Conservation (phyloP, 2,888 invertebrate genomes). For the Cheilosia urbana region DNA sequence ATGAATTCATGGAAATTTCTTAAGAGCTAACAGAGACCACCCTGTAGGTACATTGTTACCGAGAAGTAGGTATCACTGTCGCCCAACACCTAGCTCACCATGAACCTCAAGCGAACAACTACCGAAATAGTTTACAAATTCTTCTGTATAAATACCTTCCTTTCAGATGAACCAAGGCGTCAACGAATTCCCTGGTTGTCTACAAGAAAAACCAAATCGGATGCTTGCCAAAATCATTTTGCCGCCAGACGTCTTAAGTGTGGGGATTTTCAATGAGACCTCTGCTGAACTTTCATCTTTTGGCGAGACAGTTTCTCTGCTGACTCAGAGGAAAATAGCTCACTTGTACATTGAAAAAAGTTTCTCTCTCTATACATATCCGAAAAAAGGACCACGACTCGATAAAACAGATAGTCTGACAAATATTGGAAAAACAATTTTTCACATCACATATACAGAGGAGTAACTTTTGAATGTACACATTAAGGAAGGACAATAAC, state of each 20-base stretch:
- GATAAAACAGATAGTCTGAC: background rate
- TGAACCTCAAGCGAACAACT: too few species aligned
- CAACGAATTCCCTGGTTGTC: background rate
- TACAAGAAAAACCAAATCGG: conserved; percentile 19
- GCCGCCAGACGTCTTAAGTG: conserved; percentile 47
- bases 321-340: conserved; percentile 39
- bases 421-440: conserved; percentile 2
- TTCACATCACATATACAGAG: background rate
- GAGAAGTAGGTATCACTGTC: too few species aligned
- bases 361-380: background rate
- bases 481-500: conserved; percentile 47
- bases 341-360: conserved; percentile 9
- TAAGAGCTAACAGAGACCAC: too few species aligned
- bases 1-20: too few species aligned
- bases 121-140: too few species aligned
- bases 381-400: conserved; percentile 21
- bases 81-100: too few species aligned
- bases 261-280: conserved; percentile 47
- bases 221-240: conserved; percentile 40
- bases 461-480: conserved; percentile 3
- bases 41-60: too few species aligned
- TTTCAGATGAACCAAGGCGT: too few species aligned
- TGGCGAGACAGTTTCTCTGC: conserved; percentile 23
- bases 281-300: conserved; percentile 28
- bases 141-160: too few species aligned